A percentile compares a stretch with the other conserved stretches of the same genome.
Conservation (phyloP, 2,888 invertebrate genomes). For the Morinoia aosen region DNA sequence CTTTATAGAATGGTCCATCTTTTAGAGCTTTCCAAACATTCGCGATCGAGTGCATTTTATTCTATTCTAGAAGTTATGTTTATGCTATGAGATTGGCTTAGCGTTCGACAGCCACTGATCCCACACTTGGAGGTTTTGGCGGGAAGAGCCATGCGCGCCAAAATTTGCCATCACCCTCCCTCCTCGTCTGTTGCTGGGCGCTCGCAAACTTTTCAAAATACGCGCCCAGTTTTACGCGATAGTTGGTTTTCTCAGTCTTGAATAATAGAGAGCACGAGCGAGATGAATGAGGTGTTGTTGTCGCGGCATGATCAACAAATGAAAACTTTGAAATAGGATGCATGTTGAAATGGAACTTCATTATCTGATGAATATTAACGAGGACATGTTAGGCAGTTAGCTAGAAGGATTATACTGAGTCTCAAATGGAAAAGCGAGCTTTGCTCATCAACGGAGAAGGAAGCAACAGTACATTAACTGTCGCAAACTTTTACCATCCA, state of each 20-base stretch:
- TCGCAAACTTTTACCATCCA: neutral
- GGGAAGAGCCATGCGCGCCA: neutral
- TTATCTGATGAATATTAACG: neutral
- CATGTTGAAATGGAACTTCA: neutral
- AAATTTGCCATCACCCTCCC: neutral
- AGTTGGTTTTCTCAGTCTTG: neutral
- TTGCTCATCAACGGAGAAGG: neutral
- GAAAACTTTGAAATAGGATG: neutral
- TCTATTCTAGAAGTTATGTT: constrained; percentile 19
- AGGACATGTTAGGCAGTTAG: neutral
- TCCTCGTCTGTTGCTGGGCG: constrained; percentile 4
- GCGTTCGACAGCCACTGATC: constrained; percentile 28
- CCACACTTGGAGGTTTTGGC: constrained; percentile 14
- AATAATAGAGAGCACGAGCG: neutral
- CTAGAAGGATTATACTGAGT: neutral
- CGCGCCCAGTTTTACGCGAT: constrained; percentile 12
- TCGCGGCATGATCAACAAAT: constrained; percentile 16
- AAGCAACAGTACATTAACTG: neutral
- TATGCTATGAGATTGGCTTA: constrained; percentile 28
- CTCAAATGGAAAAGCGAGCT: neutral
- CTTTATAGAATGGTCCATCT: neutral
- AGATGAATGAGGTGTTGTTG: constrained; percentile 1
- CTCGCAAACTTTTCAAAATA: constrained; percentile 31
- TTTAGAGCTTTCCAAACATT: constrained; percentile 6
- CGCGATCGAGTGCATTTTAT: constrained; percentile 5